Base-by-base conservation (phyloP, 23 tunicate species). In the Aplidium turbinatum region DNA sequence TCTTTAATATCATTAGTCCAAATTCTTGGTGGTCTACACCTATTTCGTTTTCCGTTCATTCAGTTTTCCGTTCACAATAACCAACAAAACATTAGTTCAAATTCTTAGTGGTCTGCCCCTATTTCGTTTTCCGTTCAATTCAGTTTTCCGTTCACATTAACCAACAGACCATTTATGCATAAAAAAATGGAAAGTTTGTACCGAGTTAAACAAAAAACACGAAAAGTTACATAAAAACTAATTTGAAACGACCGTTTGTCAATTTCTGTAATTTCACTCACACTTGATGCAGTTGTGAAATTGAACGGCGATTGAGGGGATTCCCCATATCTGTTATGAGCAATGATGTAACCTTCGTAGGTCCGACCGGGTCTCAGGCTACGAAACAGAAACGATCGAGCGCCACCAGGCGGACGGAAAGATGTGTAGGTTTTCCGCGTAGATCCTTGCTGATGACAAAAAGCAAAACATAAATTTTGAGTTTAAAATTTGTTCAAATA, bases 321-420 rank as follows among this genome's bases (percentile, higher is more conserved):
- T 4, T 38, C 45, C n/a, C 91, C 91, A 38, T 57, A 60, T 1
- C 57, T 42, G 72, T 85, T 85, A 0, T 30, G 38, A 20, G 91
- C 33, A 46, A 45, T 39, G 55, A 85, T 69, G 57, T 23, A 46
- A 20, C 91, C 91, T 46, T 76, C 91, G 58, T 85, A 85, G 1
- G 91, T 85, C 28, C 34, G 31, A 1, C 83, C 91, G 1, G 83
- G 83, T 26, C 32, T 47, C 52, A 85, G 25, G 27, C 29, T 54
- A 1, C 89, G 57, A 35, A 83, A 83, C 1, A 63, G 48, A 66
- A 83, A 83, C 69, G 81, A 83, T 6, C 81, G 64, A 7, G 81
- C 76, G 21, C 47, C 58, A 1, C 81, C 69, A 35, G 76, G 76
- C 58, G 70, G 66, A n/a, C 29, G 40, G 53, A 81, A 81, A 2